Evolutionary conservation across 2,113 vertebrate species (phyloP).

Genomic region (Campylorhamphus procurvoides): DNA sequence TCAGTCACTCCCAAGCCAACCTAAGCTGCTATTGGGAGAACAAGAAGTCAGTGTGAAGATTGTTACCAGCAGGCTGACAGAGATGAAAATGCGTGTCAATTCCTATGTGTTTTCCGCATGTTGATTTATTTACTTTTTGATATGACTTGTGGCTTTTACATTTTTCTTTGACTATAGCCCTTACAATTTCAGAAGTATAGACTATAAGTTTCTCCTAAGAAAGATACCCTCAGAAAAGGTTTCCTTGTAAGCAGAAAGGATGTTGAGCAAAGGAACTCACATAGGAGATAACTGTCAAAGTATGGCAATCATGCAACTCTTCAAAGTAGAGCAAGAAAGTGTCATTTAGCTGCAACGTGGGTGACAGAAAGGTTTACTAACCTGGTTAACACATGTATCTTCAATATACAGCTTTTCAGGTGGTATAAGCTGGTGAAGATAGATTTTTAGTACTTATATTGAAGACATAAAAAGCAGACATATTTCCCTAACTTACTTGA

Average conservation of each 20-base stretch:
- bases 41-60: background rate
- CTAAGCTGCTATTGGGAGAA: background rate
- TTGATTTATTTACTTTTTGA: background rate
- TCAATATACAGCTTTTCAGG: background rate
- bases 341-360: background rate
- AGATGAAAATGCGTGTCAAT: background rate
- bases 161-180: background rate
- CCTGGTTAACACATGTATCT: background rate
- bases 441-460: background rate
- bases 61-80: background rate
- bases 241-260: background rate
- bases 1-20: background rate
- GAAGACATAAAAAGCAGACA: constrained; percentile 14
- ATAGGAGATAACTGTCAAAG: background rate
- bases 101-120: background rate
- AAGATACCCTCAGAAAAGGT: background rate
- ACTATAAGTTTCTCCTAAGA: background rate
- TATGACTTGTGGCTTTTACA: background rate
- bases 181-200: background rate
- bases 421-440: background rate
- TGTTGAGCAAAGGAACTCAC: background rate
- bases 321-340: background rate
- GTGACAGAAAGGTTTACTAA: background rate
- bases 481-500: constrained; percentile 42
- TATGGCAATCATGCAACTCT: background rate